Evolutionary conservation across 2,797 vertebrate species (phyloP).

Genomic region (Thunnus albacares): DNA sequence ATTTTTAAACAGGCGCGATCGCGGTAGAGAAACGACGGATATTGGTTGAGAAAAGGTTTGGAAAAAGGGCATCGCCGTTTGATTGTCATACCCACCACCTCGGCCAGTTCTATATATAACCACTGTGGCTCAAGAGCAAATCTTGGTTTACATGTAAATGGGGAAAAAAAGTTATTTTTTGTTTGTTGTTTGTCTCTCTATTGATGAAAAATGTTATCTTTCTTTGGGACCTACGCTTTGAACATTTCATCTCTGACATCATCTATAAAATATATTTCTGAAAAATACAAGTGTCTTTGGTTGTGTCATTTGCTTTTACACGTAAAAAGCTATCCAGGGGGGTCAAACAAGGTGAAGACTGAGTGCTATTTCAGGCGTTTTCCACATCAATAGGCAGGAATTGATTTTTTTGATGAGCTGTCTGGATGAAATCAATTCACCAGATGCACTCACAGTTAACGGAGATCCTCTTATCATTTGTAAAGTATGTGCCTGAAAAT

Average conservation of each 20-base stretch:
- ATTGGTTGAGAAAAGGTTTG: constrained; percentile 52
- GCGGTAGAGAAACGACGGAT: constrained; percentile 50
- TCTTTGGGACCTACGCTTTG: constrained; percentile 86
- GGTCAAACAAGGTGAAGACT: neutral
- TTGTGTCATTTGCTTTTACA: constrained; percentile 6
- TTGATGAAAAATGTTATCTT: constrained; percentile 83
- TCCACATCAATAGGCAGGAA: neutral
- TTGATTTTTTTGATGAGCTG: neutral
- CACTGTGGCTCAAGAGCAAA: constrained; percentile 89
- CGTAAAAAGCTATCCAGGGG: no score
- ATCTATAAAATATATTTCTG: constrained; percentile 90
- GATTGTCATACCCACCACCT: constrained; percentile 86
- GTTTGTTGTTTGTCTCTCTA: constrained; percentile 86
- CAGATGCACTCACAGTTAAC: neutral
- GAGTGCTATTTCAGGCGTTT: neutral
- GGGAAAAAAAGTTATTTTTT: constrained; percentile 79
- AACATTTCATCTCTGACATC: constrained; percentile 89
- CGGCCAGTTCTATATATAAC: constrained; percentile 85
- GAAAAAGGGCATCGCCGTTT: constrained; percentile 76
- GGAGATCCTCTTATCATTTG: neutral
- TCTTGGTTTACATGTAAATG: constrained; percentile 88
- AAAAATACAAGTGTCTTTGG: constrained; percentile 79
- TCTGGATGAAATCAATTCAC: constrained; percentile 10
- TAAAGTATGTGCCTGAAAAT: neutral
- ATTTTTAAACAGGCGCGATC: constrained; percentile 52